Evolutionary conservation across 2,797 vertebrate genomes (phyloP).

Genomic region (Mus minutoides): DNA sequence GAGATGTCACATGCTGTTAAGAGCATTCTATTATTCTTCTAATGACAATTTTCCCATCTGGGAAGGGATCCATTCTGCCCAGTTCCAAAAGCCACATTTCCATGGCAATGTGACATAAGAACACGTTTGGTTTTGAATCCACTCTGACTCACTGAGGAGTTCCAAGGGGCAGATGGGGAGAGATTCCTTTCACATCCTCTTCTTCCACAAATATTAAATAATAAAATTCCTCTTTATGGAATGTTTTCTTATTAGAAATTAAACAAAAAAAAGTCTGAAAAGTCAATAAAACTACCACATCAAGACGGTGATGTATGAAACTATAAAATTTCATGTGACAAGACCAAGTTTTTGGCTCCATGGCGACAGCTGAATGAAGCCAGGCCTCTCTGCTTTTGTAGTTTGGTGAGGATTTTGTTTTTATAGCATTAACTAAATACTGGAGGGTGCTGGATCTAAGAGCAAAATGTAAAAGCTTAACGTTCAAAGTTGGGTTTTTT

Average conservation of each 20-base stretch:
- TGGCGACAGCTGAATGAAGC: not conserved
- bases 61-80: not conserved
- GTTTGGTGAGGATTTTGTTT: not conserved
- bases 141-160: not conserved
- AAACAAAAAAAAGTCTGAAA: conserved; percentile 20
- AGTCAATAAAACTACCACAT: not conserved
- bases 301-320: not conserved
- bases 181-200: conserved; percentile 22
- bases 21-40: conserved; percentile 13
- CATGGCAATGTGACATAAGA: not conserved
- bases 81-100: conserved; percentile 3
- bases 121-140: conserved; percentile 7
- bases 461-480: conserved; percentile 27
- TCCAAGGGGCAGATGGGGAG: not conserved
- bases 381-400: not conserved
- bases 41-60: conserved; percentile 31
- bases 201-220: conserved; percentile 49
- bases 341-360: not conserved
- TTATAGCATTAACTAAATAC: not conserved
- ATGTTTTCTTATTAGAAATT: conserved; percentile 36
- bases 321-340: not conserved
- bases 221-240: conserved; percentile 39
- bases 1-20: not conserved
- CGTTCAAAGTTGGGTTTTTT: not conserved
- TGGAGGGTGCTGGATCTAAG: not conserved